phyloP scores from a whole-genome alignment of 1,140 invertebrate genomes.

The Palaemon carinicauda region DNA sequence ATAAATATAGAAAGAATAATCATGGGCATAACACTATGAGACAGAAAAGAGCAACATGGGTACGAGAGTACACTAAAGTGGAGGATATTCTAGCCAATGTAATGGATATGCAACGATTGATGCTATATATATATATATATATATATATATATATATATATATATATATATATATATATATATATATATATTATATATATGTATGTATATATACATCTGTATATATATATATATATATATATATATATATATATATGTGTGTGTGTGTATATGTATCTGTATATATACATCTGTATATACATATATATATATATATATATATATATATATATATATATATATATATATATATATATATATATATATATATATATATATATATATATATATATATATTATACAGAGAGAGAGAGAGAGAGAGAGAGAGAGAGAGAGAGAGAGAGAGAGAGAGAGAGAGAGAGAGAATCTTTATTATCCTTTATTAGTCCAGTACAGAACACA shows the following conservation, averaged over 20 bases:
- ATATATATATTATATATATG: neutral
- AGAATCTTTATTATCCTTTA: too few relatives aligned
- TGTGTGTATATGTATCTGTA: neutral
- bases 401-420: neutral
- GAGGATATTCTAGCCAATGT: too few relatives aligned
- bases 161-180: neutral
- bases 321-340: neutral
- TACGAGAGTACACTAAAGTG: too few relatives aligned
- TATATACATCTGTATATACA: neutral
- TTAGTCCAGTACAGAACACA: too few relatives aligned
- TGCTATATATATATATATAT: neutral
- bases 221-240: neutral
- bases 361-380: neutral
- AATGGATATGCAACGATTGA: too few relatives aligned
- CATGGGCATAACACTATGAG: too few relatives aligned
- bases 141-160: neutral
- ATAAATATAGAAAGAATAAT: too few relatives aligned
- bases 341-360: neutral
- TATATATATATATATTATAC: neutral
- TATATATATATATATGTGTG: neutral
- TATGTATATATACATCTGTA: neutral
- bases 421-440: too few relatives aligned
- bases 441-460: too few relatives aligned
- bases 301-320: neutral
- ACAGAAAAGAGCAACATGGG: too few relatives aligned